Conservation (phyloP, 2,888 invertebrate genomes). For the Pyralis farinalis region DNA sequence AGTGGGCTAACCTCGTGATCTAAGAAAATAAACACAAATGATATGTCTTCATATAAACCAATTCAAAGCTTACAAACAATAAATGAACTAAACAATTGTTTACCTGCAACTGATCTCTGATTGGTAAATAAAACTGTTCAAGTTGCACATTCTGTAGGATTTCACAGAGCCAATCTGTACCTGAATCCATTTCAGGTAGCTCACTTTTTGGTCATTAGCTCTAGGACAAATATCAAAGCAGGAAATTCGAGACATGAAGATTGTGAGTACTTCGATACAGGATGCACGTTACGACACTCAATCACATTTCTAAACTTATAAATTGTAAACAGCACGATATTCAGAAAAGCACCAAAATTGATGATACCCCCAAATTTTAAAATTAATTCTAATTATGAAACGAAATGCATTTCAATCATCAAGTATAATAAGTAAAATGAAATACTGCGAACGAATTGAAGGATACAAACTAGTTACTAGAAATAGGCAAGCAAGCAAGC, state of each 20-base stretch:
- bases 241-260: constrained; percentile 53
- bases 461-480: too few species aligned
- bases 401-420: too few species aligned
- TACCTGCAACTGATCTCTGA: constrained; percentile 95
- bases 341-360: too few species aligned
- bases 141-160: constrained; percentile 94
- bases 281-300: background rate
- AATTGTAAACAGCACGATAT: too few species aligned
- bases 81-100: constrained; percentile 27
- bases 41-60: background rate
- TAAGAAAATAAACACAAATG: constrained; percentile 51
- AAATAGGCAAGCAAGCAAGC: too few species aligned
- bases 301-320: too few species aligned
- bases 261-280: constrained; percentile 25
- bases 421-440: too few species aligned
- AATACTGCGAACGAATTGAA: too few species aligned
- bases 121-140: constrained; percentile 93
- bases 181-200: constrained; percentile 58
- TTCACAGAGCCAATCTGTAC: constrained; percentile 91
- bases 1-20: constrained; percentile 96
- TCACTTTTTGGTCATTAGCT: constrained; percentile 21
- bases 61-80: constrained; percentile 5
- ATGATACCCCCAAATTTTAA: too few species aligned
- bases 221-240: constrained; percentile 52
- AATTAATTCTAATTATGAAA: too few species aligned